Base-by-base conservation (phyloP, 2,888 invertebrate species). In the Cantharis lateralis region DNA sequence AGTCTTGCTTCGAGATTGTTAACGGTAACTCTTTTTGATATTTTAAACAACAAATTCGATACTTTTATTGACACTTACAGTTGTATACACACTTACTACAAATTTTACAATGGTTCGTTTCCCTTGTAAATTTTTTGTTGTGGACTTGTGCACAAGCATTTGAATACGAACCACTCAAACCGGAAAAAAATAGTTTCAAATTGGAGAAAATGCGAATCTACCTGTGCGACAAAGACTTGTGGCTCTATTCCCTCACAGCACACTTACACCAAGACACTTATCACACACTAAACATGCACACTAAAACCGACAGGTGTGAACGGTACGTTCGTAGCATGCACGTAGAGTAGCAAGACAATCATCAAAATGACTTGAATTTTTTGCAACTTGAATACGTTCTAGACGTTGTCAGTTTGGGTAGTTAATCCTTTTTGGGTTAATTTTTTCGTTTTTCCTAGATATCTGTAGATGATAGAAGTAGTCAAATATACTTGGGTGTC, bases 1-100 rank as follows among this genome's bases (percentile, higher is more conserved):
- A 95, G 84, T 82, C 85, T 87, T n/a, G 88, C 88, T 1, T 70
- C 72, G 0, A 69, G 74, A 62, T 75, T 20, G n/a, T 48, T 24
- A 5, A 70, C 78, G 13, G 78, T 78, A 75, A 72, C 62, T 20
- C 16, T 11, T 10, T 15, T 62, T 70, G 11, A 62, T 16, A 32
- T 20, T 32, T 0, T 20, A 15, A 48, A 73, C n/a, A 48, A 48
- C 68, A 69, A 26, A 10, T 15, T 15, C 24, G 13, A 18, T 20
- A 48, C 70, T 10, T 26, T 68, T 70, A 13, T 7, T 66, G 32
- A 69, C 74, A 74, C 77, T 77, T 77, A 16, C 28, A 77, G 77
- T 70, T 69, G 16, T 15, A 75, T 16, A 66, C 72, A 75, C 74
- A 77, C n/a, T 71, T 77, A 18, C 26, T 28, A 26, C 69, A 72